Evolutionary conservation across 2,888 invertebrate genomes (phyloP), one percentile per base, ranked within the genome.

Genomic region (Lamellibrachia columna): DNA sequence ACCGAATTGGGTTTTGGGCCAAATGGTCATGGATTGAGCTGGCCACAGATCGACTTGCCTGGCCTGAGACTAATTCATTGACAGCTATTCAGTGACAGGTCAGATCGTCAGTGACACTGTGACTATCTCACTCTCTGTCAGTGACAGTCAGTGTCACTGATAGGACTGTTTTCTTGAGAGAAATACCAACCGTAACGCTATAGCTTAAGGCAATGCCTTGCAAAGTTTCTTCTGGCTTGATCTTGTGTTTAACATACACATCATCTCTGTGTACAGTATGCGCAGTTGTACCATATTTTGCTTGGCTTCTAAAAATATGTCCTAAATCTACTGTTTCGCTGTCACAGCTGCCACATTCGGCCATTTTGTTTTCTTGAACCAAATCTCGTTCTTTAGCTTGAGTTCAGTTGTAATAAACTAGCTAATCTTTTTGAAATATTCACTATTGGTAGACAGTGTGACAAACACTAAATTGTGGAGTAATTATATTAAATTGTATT

Each of bases 161-260:
- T 40, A 40, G 40, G 40, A 40, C 40, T 40, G 40, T 40, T 40
- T 1, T 40, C 40, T 40, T 40, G 75, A 22, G 6, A 28, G 7
- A 60, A 75, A 53, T 58, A 92, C 92, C 6, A 28, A 93, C 93
- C 53, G 93, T 58, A 90, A 93, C 92, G 28, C 93, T 92, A 92
- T 92, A 75, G 58, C 53, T 92, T 52, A 93, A 53, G 11, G 93
- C 92, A 4, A 93, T 93, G 52, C 93, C 93, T 55, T 93, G 93
- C 28, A 93, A 90, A 40, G 93, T 93, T 22, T 93, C 93, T 15
- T 91, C 93, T 92, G 11, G 60, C 15, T 90, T 53, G 28, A 93
- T 7, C 22, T 60, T 55, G 75, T 93, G 91, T 93, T 93, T 92
- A 52, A 92, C 52, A 55, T 60, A 93, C 40, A 52, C 40, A 52